Base-by-base conservation (phyloP, 1,140 invertebrate species). In the Drosophila takahashii region DNA sequence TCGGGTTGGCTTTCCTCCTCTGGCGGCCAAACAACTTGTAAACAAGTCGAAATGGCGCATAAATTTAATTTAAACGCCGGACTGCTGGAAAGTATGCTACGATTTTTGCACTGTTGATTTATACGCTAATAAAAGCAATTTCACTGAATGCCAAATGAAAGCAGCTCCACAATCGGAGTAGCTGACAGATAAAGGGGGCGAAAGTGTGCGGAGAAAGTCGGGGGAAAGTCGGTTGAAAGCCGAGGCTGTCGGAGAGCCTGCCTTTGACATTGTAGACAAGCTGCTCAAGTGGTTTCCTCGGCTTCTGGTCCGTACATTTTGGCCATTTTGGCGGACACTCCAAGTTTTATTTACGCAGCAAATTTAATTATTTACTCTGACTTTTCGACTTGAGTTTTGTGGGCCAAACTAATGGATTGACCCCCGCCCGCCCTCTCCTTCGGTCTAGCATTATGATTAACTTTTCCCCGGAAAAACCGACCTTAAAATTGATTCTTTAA, bases 111-210 rank as follows among this genome's bases (percentile, higher is more conserved):
- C 83, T 83, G 79, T 87, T 87, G 83, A 86, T 86, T 86, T 86
- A 86, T 86, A 79, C 83, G 83, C 83, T 86, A 87, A 86, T 86
- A 87, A 86, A 86, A 86, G 83, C 83, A 83, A 86, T 86, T 86
- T 79, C 65, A 77, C 83, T 79, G 83, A 86, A 86, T 83, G 79
- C 78, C 78, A 81, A 87, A 86, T 81, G 78, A 86, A 81, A 78
- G 62, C 56, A 57, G 59, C 53, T 66, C 22, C 57, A 58, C 61
- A 67, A 79, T 53, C 42, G 76, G 50, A 76, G 73, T 76, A 59
- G 53, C 73, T 76, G 72, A 67, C 72, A 62, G 66, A 32, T 18
- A 39, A 36, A 16, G 53, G n/a, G 60, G 41, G 26, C 22, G 22
- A 22, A 22, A 22, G 22, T 22, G 22, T 22, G 22, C 0, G 13